Conservation (phyloP, 1,140 invertebrate species). For the Akabosia matsudoensis region DNA sequence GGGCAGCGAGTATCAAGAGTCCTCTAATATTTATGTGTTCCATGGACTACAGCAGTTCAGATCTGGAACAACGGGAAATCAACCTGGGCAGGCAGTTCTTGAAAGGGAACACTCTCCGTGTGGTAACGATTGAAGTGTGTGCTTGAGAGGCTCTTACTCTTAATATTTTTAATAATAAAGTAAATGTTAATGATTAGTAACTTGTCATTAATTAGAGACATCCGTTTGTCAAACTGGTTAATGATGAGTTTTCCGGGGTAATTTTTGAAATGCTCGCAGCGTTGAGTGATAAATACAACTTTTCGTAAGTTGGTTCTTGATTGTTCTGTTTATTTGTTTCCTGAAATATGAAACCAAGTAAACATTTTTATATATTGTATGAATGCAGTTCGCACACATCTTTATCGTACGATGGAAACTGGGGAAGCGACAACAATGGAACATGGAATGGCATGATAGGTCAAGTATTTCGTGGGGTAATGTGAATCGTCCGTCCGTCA, state of each 20-base stretch:
- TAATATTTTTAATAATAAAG: too few relatives aligned
- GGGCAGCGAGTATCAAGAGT: too few relatives aligned
- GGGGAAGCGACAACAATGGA: constrained; percentile 50
- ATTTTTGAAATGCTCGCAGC: constrained; percentile 49
- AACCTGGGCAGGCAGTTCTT: not conserved
- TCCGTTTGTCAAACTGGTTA: constrained; percentile 23
- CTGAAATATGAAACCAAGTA: too few relatives aligned
- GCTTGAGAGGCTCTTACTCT: too few relatives aligned
- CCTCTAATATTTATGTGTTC: constrained; percentile 1
- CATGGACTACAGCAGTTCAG: not conserved
- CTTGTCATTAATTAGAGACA: too few relatives aligned
- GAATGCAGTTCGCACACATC: constrained; percentile 48
- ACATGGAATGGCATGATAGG: constrained; percentile 53
- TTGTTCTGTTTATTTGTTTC: not conserved
- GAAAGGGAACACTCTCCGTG: not conserved
- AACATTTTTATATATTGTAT: not conserved
- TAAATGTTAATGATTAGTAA: too few relatives aligned
- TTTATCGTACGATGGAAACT: constrained; percentile 50
- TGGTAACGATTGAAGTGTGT: constrained; percentile 9
- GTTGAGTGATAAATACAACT: constrained; percentile 48
- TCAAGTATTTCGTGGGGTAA: constrained; percentile 49
- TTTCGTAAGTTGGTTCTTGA: constrained; percentile 47
- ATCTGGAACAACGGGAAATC: not conserved
- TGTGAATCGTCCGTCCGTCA: too few relatives aligned
- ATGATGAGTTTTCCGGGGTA: constrained; percentile 24